Conservation (phyloP, 1,140 invertebrate genomes). For the Cecropterus lyciades region DNA sequence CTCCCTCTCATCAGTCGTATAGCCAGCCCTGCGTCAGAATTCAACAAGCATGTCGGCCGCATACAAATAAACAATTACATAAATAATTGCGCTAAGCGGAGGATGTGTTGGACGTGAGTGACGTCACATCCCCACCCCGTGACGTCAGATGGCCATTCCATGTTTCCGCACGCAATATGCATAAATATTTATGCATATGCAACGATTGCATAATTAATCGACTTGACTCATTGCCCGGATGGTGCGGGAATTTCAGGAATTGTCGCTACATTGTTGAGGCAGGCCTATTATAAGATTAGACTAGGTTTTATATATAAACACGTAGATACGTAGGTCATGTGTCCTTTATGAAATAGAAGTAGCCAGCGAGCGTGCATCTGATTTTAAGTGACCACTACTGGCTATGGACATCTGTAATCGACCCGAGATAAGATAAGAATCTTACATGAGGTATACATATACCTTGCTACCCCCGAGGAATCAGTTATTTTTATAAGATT, state of each 20-base stretch:
- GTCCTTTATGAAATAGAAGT: no score
- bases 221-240: slow-evolving; percentile 20
- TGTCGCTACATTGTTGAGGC: slow-evolving; percentile 15
- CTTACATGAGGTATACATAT: no score
- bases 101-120: slow-evolving; percentile 30
- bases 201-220: slow-evolving; percentile 31
- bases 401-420: no score
- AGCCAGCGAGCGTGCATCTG: no score
- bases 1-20: background rate
- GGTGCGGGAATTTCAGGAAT: background rate
- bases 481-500: no score
- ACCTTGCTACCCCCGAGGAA: no score
- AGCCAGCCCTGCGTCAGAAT: slow-evolving; percentile 16
- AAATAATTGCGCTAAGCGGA: slow-evolving; percentile 33
- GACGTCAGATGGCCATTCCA: slow-evolving; percentile 33
- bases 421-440: no score
- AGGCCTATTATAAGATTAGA: background rate
- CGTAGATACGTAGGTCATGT: no score
- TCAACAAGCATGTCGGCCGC: slow-evolving; percentile 13
- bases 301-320: no score
- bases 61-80: slow-evolving; percentile 35
- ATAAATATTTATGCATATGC: slow-evolving; percentile 35
- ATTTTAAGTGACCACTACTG: no score
- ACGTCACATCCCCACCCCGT: slow-evolving; percentile 30
- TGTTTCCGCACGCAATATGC: slow-evolving; percentile 29